Evolutionary conservation across 2,797 vertebrate genomes (phyloP), one percentile per base, ranked within the genome.

Genomic region (Lepus oiostolus): DNA sequence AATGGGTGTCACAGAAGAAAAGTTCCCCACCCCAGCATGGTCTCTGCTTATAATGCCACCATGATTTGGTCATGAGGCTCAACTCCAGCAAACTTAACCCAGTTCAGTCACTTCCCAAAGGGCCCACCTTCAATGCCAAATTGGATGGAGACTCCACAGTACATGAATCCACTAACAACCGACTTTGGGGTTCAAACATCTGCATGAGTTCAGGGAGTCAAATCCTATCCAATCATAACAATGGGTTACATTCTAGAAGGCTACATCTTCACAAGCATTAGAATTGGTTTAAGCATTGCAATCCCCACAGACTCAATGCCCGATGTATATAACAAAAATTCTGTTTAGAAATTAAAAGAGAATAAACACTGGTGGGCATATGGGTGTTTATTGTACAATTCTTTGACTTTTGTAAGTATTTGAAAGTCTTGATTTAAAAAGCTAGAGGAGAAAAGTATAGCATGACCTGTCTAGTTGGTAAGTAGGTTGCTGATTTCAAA

Each of bases 351-450:
- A 60, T 85, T 42, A 88, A 80, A 60, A 96, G 50, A 62, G 32
- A 82, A 76, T 85, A 38, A 60, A 71, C 74, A 82, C 13, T 22
- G 3, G n/a, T 81, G 11, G 14, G 1, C 70, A 74, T 47, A 62
- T 22, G 6, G 2, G 19, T 58, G 7, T 89, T 85, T 58, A 26
- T 28, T 71, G 19, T 75, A 58, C 3, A 90, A 63, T 75, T 84
- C 71, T 93, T 94, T 92, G 60, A 70, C 84, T 47, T 75, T 60
- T 74, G 38, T 54, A 17, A 72, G 47, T 82, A 90, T 89, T 91
- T 95, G 47, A 89, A 93, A 47, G 8, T 86, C 88, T 60, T 84
- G 65, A 88, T 88, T 96, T 88, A 80, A 93, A 91, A 88, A 93
- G 19, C 22, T 82, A 13, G 47, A 63, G 58, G 14, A 1, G 17